Evolutionary conservation across 2,113 vertebrate genomes (phyloP), one percentile per base, ranked within the genome.

Genomic region (Melanerpes formicivorus): DNA sequence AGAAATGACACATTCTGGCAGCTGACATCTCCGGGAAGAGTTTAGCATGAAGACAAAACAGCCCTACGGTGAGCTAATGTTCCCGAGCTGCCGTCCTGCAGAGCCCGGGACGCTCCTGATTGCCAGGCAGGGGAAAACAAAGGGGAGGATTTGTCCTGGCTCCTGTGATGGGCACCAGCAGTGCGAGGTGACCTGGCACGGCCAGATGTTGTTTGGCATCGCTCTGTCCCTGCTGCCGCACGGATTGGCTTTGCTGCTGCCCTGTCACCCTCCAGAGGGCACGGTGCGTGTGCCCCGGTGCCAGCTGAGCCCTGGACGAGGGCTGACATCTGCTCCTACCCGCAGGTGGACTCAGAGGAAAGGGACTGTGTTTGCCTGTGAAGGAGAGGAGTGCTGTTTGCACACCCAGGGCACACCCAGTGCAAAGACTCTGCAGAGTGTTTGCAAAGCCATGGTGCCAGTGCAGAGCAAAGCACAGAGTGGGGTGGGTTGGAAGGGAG

Each of bases 1-100:
- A 67, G 3, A 85, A 95, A 76, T 78, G 94, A 95, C 87, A 84
- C 46, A 18, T 91, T 94, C 71, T 96, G 96, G 92, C 96, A 97
- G 95, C 91, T 97, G 95, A 95, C 95, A 96, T 97, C 92, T 95
- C 96, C 88, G 34, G 90, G 85, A 90, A 93, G 91, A 82, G 72
- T 62, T 94, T 2, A 94, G 83, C 87, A 78, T 40, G 89, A 83
- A 96, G 94, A 95, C 93, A 88, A 84, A 73, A 85, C 26, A 22
- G 80, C 80, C 91, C 90, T 46, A 64, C 14, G 54, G 95, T 90
- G 85, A 89, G 88, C 66, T 52, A 50, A 59, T 2, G 84, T 54
- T 84, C 25, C 82, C 14, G 8, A 87, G 84, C 91, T 60, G 90
- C 93, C 52, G 2, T 14, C 65, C 74, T 60, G 11, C 88, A 5